Base-by-base conservation (phyloP, 2,888 invertebrate genomes). In the Gortyna flavago region DNA sequence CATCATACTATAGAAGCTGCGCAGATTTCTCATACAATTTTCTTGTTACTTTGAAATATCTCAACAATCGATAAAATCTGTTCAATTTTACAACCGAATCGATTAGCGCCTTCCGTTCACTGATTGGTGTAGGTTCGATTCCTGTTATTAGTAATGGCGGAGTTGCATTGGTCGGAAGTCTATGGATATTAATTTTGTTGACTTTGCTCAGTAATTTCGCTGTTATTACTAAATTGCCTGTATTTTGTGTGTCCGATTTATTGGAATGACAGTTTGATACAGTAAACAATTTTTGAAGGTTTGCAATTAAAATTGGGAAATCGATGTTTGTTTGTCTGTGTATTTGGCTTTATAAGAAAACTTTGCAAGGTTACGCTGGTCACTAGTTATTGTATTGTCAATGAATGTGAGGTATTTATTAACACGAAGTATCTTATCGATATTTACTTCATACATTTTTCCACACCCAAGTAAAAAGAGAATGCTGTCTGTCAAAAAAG, bases 151-250 rank as follows among this genome's bases (percentile, higher is more conserved):
- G 62, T 44, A 70, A 74, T 66, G 84, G 71, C 66, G 77, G 72
- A 75, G 87, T 84, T 85, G 67, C 80, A 77, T 70, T 86, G 73
- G 69, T 86, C 72, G 78, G 81, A 86, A 86, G 86, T 84, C 61
- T 54, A n/a, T 25, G 54, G 54, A 83, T 83, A 86, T 72, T 73
- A 85, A 86, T 73, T 83, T 73, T 65, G 75, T 79, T 83, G 75
- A 83, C 83, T 84, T 78, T 72, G 72, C 74, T 8, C 61, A n/a
- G 69, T 72, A 59, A 84, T 85, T 85, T 79, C 7, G 51, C 66
- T 69, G 59, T 70, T 73, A 79, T 79, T 73, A 67, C 64, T 71
- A 29, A 72, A 73, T 79, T 83, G 16, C 70, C 70, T 75, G 79
- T 72, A 83, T 38, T 82, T 79, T 61, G 32, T 16, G 29, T 54